phyloP scores from a whole-genome alignment of 2,888 invertebrate genomes.

The Alviniconcha strummeri region DNA sequence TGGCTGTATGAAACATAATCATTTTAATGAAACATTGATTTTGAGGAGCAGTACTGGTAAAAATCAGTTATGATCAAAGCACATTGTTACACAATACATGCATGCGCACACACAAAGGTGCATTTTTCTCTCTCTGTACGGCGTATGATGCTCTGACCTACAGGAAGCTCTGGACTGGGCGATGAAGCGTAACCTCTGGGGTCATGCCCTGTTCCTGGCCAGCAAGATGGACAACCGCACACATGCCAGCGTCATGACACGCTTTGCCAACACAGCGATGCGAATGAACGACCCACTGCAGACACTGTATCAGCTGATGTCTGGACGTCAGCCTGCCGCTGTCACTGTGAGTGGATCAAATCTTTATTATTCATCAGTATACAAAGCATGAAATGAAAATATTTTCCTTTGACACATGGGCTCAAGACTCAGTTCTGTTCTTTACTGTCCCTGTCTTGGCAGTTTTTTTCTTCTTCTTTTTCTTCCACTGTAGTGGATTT shows the following conservation, averaged over 20 bases:
- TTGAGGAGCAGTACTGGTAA: no score
- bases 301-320: constrained; percentile 93
- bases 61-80: no score
- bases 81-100: no score
- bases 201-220: constrained; percentile 93
- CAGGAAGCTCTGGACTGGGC: constrained; percentile 86
- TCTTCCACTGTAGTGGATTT: no score
- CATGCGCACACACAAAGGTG: no score
- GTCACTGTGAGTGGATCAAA: constrained; percentile 79
- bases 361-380: no score
- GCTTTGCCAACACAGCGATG: constrained; percentile 88
- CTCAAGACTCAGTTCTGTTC: not conserved
- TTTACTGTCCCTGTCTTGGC: not conserved
- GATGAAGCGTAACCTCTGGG: constrained; percentile 91
- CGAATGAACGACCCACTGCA: constrained; percentile 90
- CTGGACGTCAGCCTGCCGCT: constrained; percentile 86
- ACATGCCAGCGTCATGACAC: constrained; percentile 88
- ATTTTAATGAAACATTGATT: no score
- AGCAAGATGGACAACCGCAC: constrained; percentile 89
- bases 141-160: not conserved
- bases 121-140: no score
- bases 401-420: no score
- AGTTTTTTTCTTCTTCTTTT: not conserved
- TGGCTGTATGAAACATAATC: constrained; percentile 83
- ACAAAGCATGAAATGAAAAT: no score